Evolutionary conservation across 2,113 vertebrate genomes (phyloP).

Genomic region (Lampris megalopsis): DNA sequence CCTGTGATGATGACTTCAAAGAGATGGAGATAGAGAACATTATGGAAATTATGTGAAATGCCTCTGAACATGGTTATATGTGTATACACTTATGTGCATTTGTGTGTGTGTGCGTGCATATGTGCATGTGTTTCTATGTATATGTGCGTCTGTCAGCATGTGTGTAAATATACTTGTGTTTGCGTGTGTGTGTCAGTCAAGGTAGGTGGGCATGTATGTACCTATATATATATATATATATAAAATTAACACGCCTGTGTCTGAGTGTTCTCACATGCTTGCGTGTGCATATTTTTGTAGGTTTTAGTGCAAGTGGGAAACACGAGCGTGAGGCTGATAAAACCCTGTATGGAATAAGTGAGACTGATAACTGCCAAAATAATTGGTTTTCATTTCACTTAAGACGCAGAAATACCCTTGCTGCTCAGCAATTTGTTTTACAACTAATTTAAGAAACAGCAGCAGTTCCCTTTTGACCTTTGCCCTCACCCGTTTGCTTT

Average conservation of each 20-base stretch:
- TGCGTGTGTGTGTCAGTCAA: neutral
- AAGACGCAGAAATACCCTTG: constrained; percentile 44
- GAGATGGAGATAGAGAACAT: constrained; percentile 41
- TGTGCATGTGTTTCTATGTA: neutral
- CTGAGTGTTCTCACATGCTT: neutral
- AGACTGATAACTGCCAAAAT: constrained; percentile 21
- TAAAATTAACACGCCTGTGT: neutral
- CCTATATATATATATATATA: neutral
- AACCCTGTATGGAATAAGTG: constrained; percentile 1
- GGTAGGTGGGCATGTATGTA: neutral
- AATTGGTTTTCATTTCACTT: constrained; percentile 47
- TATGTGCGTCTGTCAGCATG: neutral
- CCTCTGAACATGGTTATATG: constrained; percentile 22
- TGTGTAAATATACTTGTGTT: neutral
- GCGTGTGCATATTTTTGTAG: neutral
- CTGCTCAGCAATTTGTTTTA: constrained; percentile 63
- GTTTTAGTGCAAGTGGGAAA: constrained; percentile 7
- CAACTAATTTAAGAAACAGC: constrained; percentile 53
- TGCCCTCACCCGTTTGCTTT: constrained; percentile 53
- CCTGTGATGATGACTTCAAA: constrained; percentile 57
- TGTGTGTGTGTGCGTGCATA: neutral
- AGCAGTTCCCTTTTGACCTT: constrained; percentile 58
- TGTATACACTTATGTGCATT: neutral
- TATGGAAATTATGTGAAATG: constrained; percentile 47
- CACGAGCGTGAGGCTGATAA: constrained; percentile 6